Evolutionary conservation across 2,113 vertebrate genomes (phyloP), one percentile per base, ranked within the genome.

Genomic region (Parus major): DNA sequence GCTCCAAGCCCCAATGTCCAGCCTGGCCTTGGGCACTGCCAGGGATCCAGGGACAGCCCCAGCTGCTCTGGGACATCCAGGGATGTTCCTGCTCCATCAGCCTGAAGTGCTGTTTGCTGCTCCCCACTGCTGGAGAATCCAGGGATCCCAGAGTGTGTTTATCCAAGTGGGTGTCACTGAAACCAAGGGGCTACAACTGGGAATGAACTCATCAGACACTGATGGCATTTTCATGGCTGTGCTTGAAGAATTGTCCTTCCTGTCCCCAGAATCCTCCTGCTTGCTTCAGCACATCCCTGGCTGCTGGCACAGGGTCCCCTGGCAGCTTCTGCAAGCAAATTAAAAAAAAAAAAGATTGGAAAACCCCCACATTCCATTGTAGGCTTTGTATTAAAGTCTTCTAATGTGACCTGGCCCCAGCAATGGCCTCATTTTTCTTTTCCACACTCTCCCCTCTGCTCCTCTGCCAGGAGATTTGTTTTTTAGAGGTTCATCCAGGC

Each of bases 101-200:
- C 7, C 42, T 47, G 46, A 52, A 56, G n/a, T 25, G n/a, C 15
- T 87, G 8, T 31, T 70, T n/a, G 33, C 22, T 3, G 31, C 2
- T 56, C 24, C 52, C 42, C 35, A 2, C 35, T 50, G 39, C 59
- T 27, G n/a, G 68, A 42, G 82, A 69, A 81, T 27, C 56, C 59
- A 31, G 33, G 61, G 59, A 60, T 36, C 44, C 44, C 0, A 0
- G 22, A 0, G 3, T 5, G n/a, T 21, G 1, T 86, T 59, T 52
- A 23, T 63, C 35, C 68, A 47, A 75, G 15, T 0, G 0, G 1
- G 2, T 36, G 46, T 9, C 68, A 56, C 18, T 0, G 0, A 1
- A 39, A 42, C 33, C 6, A 66, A n/a, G 50, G 12, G 24, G 25
- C 35, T 28, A 5, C 18, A 59, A 21, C 47, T 4, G 33, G 14